phyloP scores from a whole-genome alignment of 2,113 vertebrate species.

The Podiceps cristatus region DNA sequence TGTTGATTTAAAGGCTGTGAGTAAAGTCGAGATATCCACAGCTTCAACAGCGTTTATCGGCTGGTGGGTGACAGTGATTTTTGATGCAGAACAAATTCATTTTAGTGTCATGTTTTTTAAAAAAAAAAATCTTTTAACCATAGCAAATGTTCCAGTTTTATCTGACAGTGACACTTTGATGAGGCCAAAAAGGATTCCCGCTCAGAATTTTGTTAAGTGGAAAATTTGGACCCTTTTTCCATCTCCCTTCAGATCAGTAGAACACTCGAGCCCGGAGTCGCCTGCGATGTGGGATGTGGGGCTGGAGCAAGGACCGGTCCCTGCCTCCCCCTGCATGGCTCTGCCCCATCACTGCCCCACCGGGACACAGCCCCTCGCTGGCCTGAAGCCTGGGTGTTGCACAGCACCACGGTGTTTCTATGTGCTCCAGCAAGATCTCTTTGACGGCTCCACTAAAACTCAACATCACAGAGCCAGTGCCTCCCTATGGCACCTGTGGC shows the following conservation, averaged over 20 bases:
- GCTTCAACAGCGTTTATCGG: not conserved
- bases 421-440: not conserved
- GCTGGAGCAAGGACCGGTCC: not conserved
- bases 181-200: not conserved
- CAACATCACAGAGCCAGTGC: rapidly evolving
- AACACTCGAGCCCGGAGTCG: rapidly evolving
- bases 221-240: not conserved
- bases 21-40: not conserved
- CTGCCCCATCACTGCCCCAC: not conserved
- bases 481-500: not conserved
- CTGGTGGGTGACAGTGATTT: not conserved
- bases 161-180: not conserved
- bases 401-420: rapidly evolving
- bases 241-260: not conserved
- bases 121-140: not conserved
- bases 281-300: rapidly evolving
- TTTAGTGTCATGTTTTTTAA: not conserved
- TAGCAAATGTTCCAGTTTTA: not conserved
- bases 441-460: not conserved
- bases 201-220: not conserved
- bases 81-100: not conserved
- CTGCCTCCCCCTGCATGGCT: not conserved
- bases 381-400: not conserved
- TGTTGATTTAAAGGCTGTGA: not conserved
- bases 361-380: rapidly evolving